Conservation (phyloP, 2,888 invertebrate species). For the Leucozona laternaria region DNA sequence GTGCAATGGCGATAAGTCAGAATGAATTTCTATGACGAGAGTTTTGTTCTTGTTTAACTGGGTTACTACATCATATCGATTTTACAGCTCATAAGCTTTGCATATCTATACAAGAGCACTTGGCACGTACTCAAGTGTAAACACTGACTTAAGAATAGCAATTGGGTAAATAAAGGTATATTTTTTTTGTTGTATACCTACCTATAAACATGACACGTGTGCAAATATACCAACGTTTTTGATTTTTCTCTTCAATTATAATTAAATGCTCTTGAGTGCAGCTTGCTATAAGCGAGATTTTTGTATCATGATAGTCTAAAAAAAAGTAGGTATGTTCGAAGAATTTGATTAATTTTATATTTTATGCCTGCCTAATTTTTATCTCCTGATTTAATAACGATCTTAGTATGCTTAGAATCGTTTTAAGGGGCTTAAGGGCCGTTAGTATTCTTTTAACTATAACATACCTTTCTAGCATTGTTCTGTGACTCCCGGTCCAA, state of each 20-base stretch:
- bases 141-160: constrained; percentile 51
- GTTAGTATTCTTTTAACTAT: too few relatives aligned
- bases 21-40: constrained; percentile 68
- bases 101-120: constrained; percentile 49
- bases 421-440: too few relatives aligned
- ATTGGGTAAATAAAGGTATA: constrained; percentile 39
- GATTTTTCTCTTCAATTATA: constrained; percentile 9
- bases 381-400: too few relatives aligned
- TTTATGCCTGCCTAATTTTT: background rate
- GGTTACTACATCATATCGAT: constrained; percentile 66
- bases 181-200: constrained; percentile 3
- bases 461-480: too few relatives aligned
- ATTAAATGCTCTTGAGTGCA: constrained; percentile 19
- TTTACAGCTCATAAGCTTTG: constrained; percentile 66
- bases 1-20: constrained; percentile 73
- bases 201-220: constrained; percentile 32
- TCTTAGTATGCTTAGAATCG: too few relatives aligned
- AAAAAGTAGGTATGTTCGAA: background rate
- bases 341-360: background rate
- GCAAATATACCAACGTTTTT: constrained; percentile 41
- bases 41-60: constrained; percentile 49
- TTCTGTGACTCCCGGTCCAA: too few relatives aligned
- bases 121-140: constrained; percentile 67
- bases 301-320: background rate
- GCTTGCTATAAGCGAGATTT: background rate